A percentile compares a stretch with the other conserved stretches of the same genome.
Conservation (phyloP, 1,140 invertebrate species). For the Drosophila takahashii region DNA sequence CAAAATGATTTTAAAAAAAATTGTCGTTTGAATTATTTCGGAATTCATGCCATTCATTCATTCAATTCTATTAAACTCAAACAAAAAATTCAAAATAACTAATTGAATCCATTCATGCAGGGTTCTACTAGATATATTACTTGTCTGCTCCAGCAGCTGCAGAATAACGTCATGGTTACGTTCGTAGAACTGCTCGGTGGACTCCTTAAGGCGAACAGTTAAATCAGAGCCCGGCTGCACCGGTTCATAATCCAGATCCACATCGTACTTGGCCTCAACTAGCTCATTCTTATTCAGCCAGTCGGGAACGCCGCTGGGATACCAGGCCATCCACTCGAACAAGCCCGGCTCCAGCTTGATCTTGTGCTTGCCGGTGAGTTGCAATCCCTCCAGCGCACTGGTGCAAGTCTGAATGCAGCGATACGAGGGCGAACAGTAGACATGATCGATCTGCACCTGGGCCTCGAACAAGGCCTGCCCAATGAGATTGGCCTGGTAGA, state of each 20-base stretch:
- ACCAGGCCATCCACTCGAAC: conserved; percentile 97
- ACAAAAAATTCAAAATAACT: no score
- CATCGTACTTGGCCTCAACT: conserved; percentile 90
- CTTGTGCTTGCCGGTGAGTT: conserved; percentile 55
- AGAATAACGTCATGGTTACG: conserved; percentile 75
- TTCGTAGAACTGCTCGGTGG: conserved; percentile 79
- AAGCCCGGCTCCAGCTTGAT: conserved; percentile 94
- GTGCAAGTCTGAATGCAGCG: conserved; percentile 96
- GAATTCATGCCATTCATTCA: no score
- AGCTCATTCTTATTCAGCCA: conserved; percentile 93
- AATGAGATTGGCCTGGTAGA: conserved; percentile 89
- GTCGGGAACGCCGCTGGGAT: conserved; percentile 90
- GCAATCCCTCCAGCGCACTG: conserved; percentile 85
- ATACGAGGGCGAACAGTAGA: conserved; percentile 94
- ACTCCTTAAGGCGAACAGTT: conserved; percentile 67
- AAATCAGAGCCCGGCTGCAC: conserved; percentile 85
- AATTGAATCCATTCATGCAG: no score
- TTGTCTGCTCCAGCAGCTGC: conserved; percentile 72
- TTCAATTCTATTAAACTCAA: no score
- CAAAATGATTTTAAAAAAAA: no score
- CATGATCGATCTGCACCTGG: conserved; percentile 89
- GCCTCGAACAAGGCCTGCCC: conserved; percentile 91
- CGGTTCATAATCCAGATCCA: conserved; percentile 90
- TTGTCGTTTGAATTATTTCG: no score
- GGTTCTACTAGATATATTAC: conserved; percentile 44